Base-by-base conservation (phyloP, 2,797 vertebrate genomes). In the Periparus ater region DNA sequence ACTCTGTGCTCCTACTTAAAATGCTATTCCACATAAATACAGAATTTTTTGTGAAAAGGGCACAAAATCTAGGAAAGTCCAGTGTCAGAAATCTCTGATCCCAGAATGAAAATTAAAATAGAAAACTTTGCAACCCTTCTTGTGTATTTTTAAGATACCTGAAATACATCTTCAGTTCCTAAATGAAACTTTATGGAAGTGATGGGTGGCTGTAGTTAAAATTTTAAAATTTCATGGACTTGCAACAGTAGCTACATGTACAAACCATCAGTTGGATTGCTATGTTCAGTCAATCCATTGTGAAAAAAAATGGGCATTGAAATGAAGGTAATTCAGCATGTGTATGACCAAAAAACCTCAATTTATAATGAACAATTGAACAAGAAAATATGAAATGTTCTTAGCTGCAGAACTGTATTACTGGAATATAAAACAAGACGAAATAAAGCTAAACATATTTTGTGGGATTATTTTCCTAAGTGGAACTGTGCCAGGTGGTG, bases 271-370 rank as follows among this genome's bases (percentile, higher is more conserved):
- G 4, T 29, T 71, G 20, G 6, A 20, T 66, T 85, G 25, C 13
- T 67, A 6, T 30, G 7, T 38, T 84, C 11, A 18, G 16, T 71
- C 14, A 32, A 63, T 75, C 17, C 20, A 44, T 4, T 32, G 32
- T 27, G 19, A 2, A 29, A 75, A 70, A 83, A 61, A 3, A 48
- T 0, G 1, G 26, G 40, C 30, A 10, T 16, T 51, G 53, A 77
- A 65, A 70, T 15, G 5, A 22, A 27, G 3, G 16, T 14, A 68
- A 44, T 53, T 76, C n/a, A 36, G 8, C 10, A 16, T 23, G 25
- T 25, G 13, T 54, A 21, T 36, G 36, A 47, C 18, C 38, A 40
- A 32, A 47, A 30, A 5, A 0, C 0, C 9, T 5, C 7, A 7
- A 32, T 74, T 13, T 61, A 5, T 45, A 71, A 47, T 20, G 27